A percentile compares a stretch with the other conserved stretches of the same genome.
Conservation (phyloP, 2,797 vertebrate species). For the Labroides dimidiatus region DNA sequence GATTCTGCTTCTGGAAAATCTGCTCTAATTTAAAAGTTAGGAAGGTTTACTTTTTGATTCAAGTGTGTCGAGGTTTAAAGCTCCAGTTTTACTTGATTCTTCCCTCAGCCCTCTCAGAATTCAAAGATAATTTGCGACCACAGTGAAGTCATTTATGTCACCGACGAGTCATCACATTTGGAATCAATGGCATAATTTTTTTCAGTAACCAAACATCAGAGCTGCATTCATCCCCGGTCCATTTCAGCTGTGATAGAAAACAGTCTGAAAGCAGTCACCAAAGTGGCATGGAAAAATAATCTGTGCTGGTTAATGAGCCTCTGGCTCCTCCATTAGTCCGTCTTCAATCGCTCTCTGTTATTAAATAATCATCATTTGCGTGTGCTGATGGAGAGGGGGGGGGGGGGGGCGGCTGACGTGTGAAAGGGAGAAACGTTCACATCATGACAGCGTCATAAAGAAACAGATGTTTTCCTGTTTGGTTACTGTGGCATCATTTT, state of each 20-base stretch:
- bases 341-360: conserved; percentile 17
- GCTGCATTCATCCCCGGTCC: background rate
- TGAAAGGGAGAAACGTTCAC: background rate
- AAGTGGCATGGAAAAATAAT: conserved; percentile 30
- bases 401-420: background rate
- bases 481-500: background rate
- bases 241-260: conserved; percentile 22
- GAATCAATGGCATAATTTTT: background rate
- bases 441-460: background rate
- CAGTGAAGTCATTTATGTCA: no score
- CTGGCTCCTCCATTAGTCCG: conserved; percentile 32
- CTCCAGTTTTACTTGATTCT: no score
- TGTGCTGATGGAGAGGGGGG: conserved; percentile 9
- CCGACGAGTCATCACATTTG: background rate
- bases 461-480: background rate
- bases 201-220: background rate
- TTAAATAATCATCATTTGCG: conserved; percentile 29
- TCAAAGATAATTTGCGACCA: no score
- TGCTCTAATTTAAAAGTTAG: no score
- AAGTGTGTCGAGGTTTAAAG: no score
- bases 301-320: conserved; percentile 30
- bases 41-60: no score
- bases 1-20: no score
- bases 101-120: no score
- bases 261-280: conserved; percentile 44